These are phyloP conservation scores for Oscheius sp. DNA, from an alignment of 2,888 invertebrate genomes.

Conservation along the genomic window DNA sequence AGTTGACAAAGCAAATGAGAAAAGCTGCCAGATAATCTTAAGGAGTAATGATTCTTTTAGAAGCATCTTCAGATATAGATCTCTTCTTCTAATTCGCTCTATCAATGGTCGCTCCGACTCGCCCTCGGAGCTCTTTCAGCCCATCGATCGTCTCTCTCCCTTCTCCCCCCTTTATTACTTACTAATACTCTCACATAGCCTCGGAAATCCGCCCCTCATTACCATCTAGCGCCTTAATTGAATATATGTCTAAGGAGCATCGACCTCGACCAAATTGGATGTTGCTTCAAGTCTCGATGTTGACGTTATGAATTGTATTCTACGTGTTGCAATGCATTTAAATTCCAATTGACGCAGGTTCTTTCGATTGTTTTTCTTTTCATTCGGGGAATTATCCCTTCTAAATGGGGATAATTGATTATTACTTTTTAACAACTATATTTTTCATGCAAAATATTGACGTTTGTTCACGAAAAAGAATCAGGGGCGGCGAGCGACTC, in stretches of 20 bases:
- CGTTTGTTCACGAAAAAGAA: too few species aligned
- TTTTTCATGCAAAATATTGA: too few species aligned
- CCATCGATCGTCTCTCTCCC: constrained; percentile 24
- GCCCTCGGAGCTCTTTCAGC: not conserved
- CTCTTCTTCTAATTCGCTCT: not conserved
- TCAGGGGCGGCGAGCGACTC: not conserved
- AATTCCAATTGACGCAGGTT: too few species aligned
- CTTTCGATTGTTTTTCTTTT: too few species aligned
- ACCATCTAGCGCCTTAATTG: not conserved
- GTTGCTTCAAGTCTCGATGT: not conserved
- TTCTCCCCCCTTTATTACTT: constrained; percentile 20
- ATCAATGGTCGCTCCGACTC: constrained; percentile 11
- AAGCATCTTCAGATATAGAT: too few species aligned
- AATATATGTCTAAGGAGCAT: not conserved
- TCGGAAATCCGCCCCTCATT: not conserved
- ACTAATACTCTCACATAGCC: constrained; percentile 6
- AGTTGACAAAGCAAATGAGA: too few species aligned
- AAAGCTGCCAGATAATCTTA: too few species aligned
- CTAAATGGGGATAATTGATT: not conserved
- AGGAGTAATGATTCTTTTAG: too few species aligned
- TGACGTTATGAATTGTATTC: too few species aligned
- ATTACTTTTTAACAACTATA: too few species aligned
- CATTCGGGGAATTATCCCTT: not conserved
- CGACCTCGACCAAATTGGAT: not conserved
- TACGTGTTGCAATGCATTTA: too few species aligned